These are phyloP conservation scores for Sebastes aleutianus DNA, from an alignment of 2,797 vertebrate genomes.

Conservation along the genomic window DNA sequence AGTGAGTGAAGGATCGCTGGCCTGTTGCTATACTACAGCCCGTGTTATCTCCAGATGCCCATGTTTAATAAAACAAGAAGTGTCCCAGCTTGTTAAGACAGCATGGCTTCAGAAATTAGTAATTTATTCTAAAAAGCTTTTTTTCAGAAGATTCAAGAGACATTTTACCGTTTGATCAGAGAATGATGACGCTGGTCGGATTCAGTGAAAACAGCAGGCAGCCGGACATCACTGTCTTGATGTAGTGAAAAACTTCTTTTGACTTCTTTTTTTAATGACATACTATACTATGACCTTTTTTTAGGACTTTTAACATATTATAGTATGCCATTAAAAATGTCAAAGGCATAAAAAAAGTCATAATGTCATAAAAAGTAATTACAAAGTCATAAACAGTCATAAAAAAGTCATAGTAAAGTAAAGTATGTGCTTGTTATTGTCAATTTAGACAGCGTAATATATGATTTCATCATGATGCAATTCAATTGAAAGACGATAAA, in stretches of 20 bases:
- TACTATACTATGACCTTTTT: neutral
- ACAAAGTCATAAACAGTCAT: too few relatives aligned
- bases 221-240: neutral
- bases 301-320: neutral
- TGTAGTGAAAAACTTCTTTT: neutral
- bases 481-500: too few relatives aligned
- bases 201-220: neutral
- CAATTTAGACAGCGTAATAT: too few relatives aligned
- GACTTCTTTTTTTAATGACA: neutral
- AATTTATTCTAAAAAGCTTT: slow-evolving; percentile 8
- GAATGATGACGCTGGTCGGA: slow-evolving; percentile 31
- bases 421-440: too few relatives aligned
- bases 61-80: slow-evolving; percentile 39
- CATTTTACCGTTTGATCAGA: neutral
- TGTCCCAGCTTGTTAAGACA: slow-evolving; percentile 16
- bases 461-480: too few relatives aligned
- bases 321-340: too few relatives aligned
- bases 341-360: too few relatives aligned
- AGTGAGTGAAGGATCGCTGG: neutral
- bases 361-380: too few relatives aligned
- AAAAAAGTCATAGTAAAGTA: too few relatives aligned
- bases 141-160: slow-evolving; percentile 11
- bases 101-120: neutral
- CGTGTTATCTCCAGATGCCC: slow-evolving; percentile 1
- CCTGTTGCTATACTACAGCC: neutral